phyloP scores from a whole-genome alignment of 2,888 invertebrate species.

The Tetragnatha montana region DNA sequence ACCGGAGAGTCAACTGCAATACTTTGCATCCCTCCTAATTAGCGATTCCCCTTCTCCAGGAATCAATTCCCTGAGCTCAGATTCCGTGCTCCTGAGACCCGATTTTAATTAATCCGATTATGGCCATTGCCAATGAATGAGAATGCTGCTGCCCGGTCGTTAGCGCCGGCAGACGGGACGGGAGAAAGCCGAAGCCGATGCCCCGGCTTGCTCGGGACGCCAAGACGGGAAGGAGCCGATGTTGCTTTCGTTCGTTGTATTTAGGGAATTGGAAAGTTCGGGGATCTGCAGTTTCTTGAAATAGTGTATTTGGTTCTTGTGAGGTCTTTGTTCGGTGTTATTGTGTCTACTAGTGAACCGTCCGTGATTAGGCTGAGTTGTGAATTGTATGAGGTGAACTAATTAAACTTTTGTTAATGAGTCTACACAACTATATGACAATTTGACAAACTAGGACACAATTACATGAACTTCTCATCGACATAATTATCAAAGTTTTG shows the following conservation, averaged over 20 bases:
- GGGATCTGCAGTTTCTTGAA: not conserved
- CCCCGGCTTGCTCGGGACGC: not conserved
- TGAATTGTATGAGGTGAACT: no score
- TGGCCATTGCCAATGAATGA: slow-evolving; percentile 59
- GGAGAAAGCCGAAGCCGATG: not conserved
- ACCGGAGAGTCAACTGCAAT: no score
- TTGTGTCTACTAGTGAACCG: no score
- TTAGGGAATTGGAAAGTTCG: not conserved
- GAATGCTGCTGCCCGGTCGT: slow-evolving; percentile 44
- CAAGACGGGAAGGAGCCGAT: not conserved
- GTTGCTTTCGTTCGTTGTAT: not conserved
- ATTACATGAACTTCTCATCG: no score
- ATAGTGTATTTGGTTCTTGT: not conserved
- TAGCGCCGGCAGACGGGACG: slow-evolving; percentile 33
- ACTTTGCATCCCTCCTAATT: slow-evolving; percentile 26
- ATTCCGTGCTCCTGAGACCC: slow-evolving; percentile 39
- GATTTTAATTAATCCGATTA: slow-evolving; percentile 68
- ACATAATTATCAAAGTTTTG: no score
- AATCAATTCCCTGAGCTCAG: slow-evolving; percentile 47
- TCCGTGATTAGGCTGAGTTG: no score
- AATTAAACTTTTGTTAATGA: no score
- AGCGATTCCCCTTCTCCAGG: slow-evolving; percentile 23
- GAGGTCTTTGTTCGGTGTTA: not conserved
- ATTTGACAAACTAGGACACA: no score
- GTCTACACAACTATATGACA: no score